These are phyloP conservation scores for Omphaloscelis lunosa DNA, from an alignment of 2,888 invertebrate species.

Conservation along the genomic window DNA sequence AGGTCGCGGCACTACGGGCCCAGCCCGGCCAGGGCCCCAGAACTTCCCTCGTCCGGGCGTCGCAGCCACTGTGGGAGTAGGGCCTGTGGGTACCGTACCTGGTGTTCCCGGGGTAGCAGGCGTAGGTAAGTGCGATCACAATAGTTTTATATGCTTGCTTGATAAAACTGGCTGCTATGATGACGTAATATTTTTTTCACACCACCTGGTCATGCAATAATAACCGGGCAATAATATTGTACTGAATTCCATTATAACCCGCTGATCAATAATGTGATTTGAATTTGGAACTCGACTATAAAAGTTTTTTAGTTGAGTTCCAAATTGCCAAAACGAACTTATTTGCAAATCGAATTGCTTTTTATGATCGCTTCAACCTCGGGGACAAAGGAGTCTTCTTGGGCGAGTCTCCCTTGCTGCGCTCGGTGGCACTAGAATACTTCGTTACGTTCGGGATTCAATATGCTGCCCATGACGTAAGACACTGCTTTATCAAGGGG, in stretches of 20 bases:
- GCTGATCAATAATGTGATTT: not conserved
- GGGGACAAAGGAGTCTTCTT: not conserved
- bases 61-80: slow-evolving; percentile 46
- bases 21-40: slow-evolving; percentile 41
- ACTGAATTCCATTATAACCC: not conserved
- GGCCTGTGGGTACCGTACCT: slow-evolving; percentile 64
- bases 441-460: not conserved
- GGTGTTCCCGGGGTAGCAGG: slow-evolving; percentile 64
- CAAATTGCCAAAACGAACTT: too few relatives aligned
- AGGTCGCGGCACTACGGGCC: slow-evolving; percentile 71
- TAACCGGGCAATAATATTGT: not conserved
- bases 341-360: not conserved
- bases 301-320: too few relatives aligned
- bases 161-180: not conserved
- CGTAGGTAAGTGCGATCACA: slow-evolving; percentile 39
- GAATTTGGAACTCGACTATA: not conserved
- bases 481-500: not conserved
- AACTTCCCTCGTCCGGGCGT: slow-evolving; percentile 58
- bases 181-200: not conserved
- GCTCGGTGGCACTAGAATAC: not conserved
- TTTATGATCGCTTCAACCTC: not conserved
- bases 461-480: not conserved
- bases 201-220: not conserved
- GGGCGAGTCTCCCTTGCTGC: not conserved
- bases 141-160: not conserved